Conservation (phyloP, 2,888 invertebrate genomes). For the Imbricaverruca yamaguchii region DNA sequence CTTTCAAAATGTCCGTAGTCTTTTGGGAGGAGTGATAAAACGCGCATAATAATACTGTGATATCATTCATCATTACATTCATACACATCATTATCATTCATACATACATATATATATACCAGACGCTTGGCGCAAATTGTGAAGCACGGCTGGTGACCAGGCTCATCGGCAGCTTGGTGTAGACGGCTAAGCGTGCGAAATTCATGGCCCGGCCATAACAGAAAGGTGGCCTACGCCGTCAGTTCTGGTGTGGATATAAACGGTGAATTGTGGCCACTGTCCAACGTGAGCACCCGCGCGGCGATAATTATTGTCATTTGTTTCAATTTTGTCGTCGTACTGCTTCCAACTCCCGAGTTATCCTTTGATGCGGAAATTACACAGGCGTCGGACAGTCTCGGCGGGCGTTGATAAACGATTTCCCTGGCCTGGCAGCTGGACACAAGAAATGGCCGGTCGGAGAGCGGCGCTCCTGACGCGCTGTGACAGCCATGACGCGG, state of each 20-base stretch:
- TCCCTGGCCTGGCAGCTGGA: neutral
- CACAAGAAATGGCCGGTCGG: neutral
- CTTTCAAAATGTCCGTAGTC: neutral
- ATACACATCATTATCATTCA: too few relatives aligned
- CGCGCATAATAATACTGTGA: too few relatives aligned
- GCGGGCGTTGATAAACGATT: neutral
- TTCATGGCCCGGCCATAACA: neutral
- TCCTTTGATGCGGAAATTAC: constrained; percentile 9
- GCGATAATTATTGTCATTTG: constrained; percentile 20
- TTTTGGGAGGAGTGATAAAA: too few relatives aligned
- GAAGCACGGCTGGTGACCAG: too few relatives aligned
- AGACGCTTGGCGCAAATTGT: neutral
- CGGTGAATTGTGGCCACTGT: neutral
- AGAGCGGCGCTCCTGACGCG: neutral
- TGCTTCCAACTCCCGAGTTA: neutral
- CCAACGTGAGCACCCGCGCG: neutral
- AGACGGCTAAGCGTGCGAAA: neutral
- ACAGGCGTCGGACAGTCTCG: neutral
- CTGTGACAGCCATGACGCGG: neutral
- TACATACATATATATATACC: neutral
- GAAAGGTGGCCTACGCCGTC: neutral
- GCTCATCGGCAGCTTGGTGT: too few relatives aligned
- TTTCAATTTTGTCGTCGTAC: constrained; percentile 12
- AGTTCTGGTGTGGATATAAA: neutral
- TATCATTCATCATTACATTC: too few relatives aligned